phyloP scores from a whole-genome alignment of 1,140 invertebrate genomes.

The Heliconius hewitsoni region DNA sequence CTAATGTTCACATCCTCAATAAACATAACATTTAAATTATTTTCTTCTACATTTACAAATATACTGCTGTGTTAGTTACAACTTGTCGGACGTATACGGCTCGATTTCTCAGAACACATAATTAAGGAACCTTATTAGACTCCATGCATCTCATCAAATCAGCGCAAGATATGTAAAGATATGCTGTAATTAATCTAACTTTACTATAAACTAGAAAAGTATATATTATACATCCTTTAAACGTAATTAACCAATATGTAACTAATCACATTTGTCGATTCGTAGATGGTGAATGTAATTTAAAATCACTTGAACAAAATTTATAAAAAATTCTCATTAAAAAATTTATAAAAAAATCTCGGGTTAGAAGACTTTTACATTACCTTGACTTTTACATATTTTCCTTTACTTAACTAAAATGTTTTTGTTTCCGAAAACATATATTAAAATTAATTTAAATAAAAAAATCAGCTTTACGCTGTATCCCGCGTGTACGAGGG shows the following conservation, averaged over 20 bases:
- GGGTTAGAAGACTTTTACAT: background rate
- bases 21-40: background rate
- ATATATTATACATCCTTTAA: slow-evolving; percentile 11
- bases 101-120: slow-evolving; percentile 21
- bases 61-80: slow-evolving; percentile 23
- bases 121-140: slow-evolving; percentile 24
- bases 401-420: background rate
- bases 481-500: too few relatives aligned
- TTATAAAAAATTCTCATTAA: too few relatives aligned
- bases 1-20: background rate
- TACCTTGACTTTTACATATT: background rate
- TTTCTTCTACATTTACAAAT: slow-evolving; percentile 18
- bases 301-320: background rate
- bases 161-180: slow-evolving; percentile 15
- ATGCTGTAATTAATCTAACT: slow-evolving; percentile 2
- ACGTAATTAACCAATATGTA: slow-evolving; percentile 5
- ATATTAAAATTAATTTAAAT: too few relatives aligned
- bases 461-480: too few relatives aligned
- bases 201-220: slow-evolving; percentile 17
- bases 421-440: background rate
- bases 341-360: background rate
- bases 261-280: background rate
- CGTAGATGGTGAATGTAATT: background rate
- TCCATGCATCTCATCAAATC: slow-evolving; percentile 1
- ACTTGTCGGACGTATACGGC: background rate